A percentile compares a stretch with the other conserved stretches of the same genome.
Evolutionary conservation across 2,888 invertebrate genomes (phyloP).

Genomic region (Amphipoea oculea): DNA sequence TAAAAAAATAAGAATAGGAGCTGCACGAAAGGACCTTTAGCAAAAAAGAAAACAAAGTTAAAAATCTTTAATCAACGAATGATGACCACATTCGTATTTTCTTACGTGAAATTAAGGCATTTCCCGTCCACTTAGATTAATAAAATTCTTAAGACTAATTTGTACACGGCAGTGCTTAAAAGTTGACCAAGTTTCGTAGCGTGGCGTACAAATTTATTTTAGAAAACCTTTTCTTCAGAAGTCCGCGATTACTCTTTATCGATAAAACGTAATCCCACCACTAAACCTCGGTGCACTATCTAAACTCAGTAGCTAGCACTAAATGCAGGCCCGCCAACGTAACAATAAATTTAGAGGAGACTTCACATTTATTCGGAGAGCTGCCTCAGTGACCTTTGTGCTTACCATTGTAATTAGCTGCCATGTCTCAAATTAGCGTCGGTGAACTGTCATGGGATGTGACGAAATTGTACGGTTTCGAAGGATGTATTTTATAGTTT

Average conservation of each 20-base stretch:
- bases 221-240: background rate
- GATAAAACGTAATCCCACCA: constrained; percentile 59
- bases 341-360: constrained; percentile 76
- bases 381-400: constrained; percentile 55
- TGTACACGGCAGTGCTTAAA: background rate
- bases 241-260: constrained; percentile 21
- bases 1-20: background rate
- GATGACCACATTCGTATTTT: background rate
- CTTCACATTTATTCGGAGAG: constrained; percentile 68
- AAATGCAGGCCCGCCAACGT: constrained; percentile 77
- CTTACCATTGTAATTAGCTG: constrained; percentile 44
- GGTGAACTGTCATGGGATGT: background rate
- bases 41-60: background rate
- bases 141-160: background rate
- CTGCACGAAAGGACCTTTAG: background rate
- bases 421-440: constrained; percentile 35
- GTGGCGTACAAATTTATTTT: background rate
- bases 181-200: background rate
- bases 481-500: background rate
- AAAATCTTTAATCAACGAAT: background rate
- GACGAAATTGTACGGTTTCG: background rate
- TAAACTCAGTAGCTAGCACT: constrained; percentile 71
- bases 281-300: constrained; percentile 58
- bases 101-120: background rate
- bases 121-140: background rate